Percentiles rank a stretch among this genome's conserved stretches.
Evolutionary conservation across 1,140 invertebrate species (phyloP).

Genomic region (Dermatophagoides farinae): DNA sequence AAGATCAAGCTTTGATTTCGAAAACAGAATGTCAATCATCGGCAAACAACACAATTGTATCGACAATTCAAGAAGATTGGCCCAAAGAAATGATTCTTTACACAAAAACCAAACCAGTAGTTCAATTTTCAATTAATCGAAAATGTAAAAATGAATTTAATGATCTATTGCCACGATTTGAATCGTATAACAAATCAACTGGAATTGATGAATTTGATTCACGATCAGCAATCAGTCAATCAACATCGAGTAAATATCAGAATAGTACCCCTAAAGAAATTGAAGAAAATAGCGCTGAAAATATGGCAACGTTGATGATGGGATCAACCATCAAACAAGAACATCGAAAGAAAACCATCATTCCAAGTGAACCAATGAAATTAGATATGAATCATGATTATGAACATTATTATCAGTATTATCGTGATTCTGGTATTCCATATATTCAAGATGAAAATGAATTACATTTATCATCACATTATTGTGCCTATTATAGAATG

Average conservation of each 20-base stretch:
- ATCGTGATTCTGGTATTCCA: background rate
- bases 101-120: background rate
- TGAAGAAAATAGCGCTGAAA: too few relatives aligned
- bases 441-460: background rate
- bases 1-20: background rate
- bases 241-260: background rate
- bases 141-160: background rate
- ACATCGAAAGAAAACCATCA: background rate
- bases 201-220: background rate
- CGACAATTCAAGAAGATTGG: background rate
- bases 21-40: background rate
- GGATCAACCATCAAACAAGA: too few relatives aligned
- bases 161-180: background rate
- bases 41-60: background rate
- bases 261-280: too few relatives aligned
- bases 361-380: background rate
- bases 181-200: background rate
- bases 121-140: background rate
- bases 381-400: slow-evolving; percentile 13
- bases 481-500: slow-evolving; percentile 13
- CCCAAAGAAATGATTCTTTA: background rate
- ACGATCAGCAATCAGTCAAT: background rate
- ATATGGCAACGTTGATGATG: too few relatives aligned
- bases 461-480: background rate
- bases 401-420: slow-evolving; percentile 14